Percentiles rank a stretch among this genome's conserved stretches.
These are phyloP conservation scores for Leptodactylus fuscus DNA, from an alignment of 2,113 vertebrate species.

Conservation along the genomic window DNA sequence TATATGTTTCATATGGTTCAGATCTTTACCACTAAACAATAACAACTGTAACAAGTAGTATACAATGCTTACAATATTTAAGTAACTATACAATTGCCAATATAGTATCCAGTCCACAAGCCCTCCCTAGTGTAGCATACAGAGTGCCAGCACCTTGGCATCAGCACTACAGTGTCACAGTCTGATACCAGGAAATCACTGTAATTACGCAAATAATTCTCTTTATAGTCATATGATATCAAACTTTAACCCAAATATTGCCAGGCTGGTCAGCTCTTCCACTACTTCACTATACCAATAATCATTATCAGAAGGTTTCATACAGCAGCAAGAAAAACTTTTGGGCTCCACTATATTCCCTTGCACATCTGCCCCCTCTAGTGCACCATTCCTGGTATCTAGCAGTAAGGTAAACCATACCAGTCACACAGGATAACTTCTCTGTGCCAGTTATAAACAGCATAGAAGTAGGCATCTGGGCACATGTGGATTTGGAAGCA, in stretches of 20 bases:
- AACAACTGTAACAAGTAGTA: neutral
- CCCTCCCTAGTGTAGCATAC: too few relatives aligned
- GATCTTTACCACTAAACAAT: neutral
- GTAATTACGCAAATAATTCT: constrained; percentile 25
- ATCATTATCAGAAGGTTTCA: too few relatives aligned
- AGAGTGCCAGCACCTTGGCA: constrained; percentile 4
- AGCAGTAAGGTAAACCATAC: too few relatives aligned
- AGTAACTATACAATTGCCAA: too few relatives aligned
- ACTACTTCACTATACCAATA: neutral
- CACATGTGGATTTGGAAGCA: too few relatives aligned
- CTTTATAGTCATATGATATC: neutral
- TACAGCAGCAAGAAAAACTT: too few relatives aligned
- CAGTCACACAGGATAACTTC: too few relatives aligned
- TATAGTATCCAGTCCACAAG: neutral
- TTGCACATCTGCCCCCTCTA: too few relatives aligned
- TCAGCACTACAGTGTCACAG: neutral
- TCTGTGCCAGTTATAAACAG: too few relatives aligned
- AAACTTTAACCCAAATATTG: neutral
- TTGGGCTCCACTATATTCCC: too few relatives aligned
- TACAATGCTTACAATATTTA: neutral
- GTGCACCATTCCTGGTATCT: too few relatives aligned
- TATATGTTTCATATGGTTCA: neutral
- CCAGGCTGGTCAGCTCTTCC: neutral
- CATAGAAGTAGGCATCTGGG: too few relatives aligned
- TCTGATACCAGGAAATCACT: constrained; percentile 20